Evolutionary conservation across 1,140 invertebrate species (phyloP), one percentile per base, ranked within the genome.

Genomic region (Dendroctonus valens): DNA sequence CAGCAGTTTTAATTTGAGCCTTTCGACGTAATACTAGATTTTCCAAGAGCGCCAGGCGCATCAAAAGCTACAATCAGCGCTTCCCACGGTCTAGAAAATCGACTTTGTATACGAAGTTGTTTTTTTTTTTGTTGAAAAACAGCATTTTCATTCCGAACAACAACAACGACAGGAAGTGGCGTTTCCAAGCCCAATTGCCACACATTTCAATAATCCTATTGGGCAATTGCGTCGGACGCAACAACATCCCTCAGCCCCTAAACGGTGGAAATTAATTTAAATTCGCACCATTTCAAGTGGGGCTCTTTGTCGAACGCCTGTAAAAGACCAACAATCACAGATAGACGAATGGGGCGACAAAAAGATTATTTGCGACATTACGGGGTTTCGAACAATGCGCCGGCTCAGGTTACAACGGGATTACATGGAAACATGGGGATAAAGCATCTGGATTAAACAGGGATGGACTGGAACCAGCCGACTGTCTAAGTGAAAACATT

Each of bases 361-460:
- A 55, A 50, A 54, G 54, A 64, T 54, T 64, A 64, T 64, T 64
- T 64, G 61, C 61, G 52, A 64, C 61, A 64, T 64, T 64, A 64
- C 61, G 26, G 54, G 61, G 51, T 41, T 54, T 39, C 50, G 41
- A 57, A 64, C 61, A 64, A 64, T 52, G 52, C 26, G 14, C 15
- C 15, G 40, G 61, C 7, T 64, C 61, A 15, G 39, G 52, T 64
- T 64, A 55, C 61, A 38, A 26, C 26, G 26, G 60, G 60, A 62
- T 62, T 62, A 62, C 60, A 39, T 55, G 41, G 61, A 64, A 50
- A 38, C 9, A 39, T 15, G 50, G 58, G 37, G 6, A 38, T n/a
- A 51, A 41, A 61, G 48, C 59, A 61, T 61, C 59, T 61, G 59
- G 59, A 51, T 52, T 51, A 40, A n/a, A 61, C 58, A 59, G 58